A percentile compares a stretch with the other conserved stretches of the same genome.
Evolutionary conservation across 2,113 vertebrate genomes (phyloP).

Genomic region (Ornithorhynchus anatinus): DNA sequence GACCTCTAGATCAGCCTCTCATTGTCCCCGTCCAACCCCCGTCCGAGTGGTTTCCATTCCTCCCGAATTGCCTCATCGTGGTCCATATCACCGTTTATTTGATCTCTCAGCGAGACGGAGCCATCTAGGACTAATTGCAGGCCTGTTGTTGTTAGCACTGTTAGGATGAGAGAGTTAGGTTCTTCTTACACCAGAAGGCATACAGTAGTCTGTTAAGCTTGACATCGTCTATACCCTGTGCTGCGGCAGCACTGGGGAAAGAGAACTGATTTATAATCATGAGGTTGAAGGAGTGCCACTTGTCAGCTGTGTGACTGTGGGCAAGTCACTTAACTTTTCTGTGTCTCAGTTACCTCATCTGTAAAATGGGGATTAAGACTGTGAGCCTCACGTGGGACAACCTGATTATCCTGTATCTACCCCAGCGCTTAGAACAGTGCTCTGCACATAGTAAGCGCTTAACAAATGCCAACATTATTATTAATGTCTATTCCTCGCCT

Average conservation of each 20-base stretch:
- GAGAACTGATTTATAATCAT: background rate
- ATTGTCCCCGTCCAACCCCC: background rate
- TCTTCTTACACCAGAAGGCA: background rate
- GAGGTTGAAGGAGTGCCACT: background rate
- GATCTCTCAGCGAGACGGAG: background rate
- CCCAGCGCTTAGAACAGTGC: no score
- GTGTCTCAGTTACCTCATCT: no score
- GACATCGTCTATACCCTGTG: accelerated
- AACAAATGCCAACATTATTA: no score
- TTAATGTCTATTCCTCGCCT: constrained; percentile 15
- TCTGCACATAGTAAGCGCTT: no score
- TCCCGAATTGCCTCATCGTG: background rate
- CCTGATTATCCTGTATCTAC: no score
- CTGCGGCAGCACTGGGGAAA: background rate
- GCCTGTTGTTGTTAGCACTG: background rate
- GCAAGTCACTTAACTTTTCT: no score
- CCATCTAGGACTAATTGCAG: constrained; percentile 8
- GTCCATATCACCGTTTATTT: no score
- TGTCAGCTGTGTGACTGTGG: no score
- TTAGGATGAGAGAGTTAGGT: background rate
- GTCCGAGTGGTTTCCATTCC: background rate
- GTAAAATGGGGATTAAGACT: no score
- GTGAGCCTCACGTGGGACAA: no score
- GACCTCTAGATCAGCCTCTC: constrained; percentile 8
- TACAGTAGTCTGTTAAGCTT: background rate